Conservation (phyloP, 2,888 invertebrate species). For the Caenorhabditis sp. region DNA sequence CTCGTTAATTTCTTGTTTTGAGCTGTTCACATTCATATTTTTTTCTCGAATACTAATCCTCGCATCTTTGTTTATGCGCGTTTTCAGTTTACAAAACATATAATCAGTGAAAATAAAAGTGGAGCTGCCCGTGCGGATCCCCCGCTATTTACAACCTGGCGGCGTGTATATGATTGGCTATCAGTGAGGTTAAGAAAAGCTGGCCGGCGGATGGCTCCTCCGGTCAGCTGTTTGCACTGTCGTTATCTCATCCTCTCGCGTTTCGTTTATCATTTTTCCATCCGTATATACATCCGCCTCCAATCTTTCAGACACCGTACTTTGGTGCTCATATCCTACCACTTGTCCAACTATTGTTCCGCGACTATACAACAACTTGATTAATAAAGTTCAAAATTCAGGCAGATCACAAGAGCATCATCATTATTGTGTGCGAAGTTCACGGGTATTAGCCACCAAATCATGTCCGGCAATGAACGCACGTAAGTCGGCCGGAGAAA, state of each 20-base stretch:
- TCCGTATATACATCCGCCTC: not conserved
- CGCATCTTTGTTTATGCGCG: too few relatives aligned
- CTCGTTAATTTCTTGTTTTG: too few relatives aligned
- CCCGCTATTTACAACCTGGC: constrained; percentile 41
- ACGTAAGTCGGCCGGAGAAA: constrained; percentile 24
- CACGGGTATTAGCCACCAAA: constrained; percentile 46
- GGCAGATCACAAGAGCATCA: constrained; percentile 34
- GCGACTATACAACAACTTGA: too few relatives aligned
- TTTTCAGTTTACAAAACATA: too few relatives aligned
- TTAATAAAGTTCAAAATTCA: too few relatives aligned
- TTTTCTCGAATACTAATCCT: too few relatives aligned
- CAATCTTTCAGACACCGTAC: constrained; percentile 9
- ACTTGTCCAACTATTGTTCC: too few relatives aligned
- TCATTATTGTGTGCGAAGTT: constrained; percentile 30
- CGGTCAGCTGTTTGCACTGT: constrained; percentile 62
- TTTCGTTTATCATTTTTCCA: constrained; percentile 14
- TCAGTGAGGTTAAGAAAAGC: constrained; percentile 53
- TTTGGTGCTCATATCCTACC: too few relatives aligned
- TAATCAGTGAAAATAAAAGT: too few relatives aligned
- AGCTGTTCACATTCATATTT: too few relatives aligned
- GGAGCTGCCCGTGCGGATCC: too few relatives aligned
- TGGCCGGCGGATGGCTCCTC: constrained; percentile 10
- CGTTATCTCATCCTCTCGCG: constrained; percentile 4
- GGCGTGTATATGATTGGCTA: constrained; percentile 51
- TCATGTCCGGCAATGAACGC: constrained; percentile 46